Base-by-base conservation (phyloP, 2,113 vertebrate species). In the Oceanites oceanicus region DNA sequence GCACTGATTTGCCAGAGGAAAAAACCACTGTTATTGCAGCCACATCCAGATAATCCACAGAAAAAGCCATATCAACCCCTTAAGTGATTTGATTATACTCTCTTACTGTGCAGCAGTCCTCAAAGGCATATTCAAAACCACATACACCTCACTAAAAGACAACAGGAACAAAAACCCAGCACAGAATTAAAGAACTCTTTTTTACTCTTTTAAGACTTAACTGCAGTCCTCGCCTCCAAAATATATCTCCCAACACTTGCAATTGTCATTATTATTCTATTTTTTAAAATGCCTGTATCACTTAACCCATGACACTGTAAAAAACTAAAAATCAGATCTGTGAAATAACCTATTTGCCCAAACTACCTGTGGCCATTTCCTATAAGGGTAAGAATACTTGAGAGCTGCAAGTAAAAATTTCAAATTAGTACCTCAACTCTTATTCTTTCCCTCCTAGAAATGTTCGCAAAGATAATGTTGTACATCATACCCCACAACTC, bases 21-120 rank as follows among this genome's bases (percentile, higher is more conserved):
- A 66, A 92, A 92, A 73, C 15, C 80, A 42, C 89, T 91, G 93
- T 97, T 97, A 97, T 84, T 96, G 95, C 59, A 77, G 66, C 63
- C 96, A 93, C 88, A 97, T 94, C 85, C 88, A 97, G 92, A 96
- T 84, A 96, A 96, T 92, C 92, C 97, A 94, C 62, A 93, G 87
- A 86, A 98, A 97, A 94, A 96, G 82, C 71, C 85, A 15, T 81
- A 96, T 81, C 89, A 97, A 90, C 82, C 89, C 94, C 93, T 95
- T 85, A 95, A 97, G 88, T 96, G 92, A 96, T 96, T 97, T 96
- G 95, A 96, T 95, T 95, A 92, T 66, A 34, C 81, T 92, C 62
- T 77, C 47, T 77, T 30, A 74, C 72, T 70, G 59, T 72, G 66
- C 92, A 91, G 70, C 61, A 65, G 94, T 53, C 86, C 96, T 97